Base-by-base conservation (phyloP, 2,888 invertebrate genomes). In the Malachius bipustulatus region DNA sequence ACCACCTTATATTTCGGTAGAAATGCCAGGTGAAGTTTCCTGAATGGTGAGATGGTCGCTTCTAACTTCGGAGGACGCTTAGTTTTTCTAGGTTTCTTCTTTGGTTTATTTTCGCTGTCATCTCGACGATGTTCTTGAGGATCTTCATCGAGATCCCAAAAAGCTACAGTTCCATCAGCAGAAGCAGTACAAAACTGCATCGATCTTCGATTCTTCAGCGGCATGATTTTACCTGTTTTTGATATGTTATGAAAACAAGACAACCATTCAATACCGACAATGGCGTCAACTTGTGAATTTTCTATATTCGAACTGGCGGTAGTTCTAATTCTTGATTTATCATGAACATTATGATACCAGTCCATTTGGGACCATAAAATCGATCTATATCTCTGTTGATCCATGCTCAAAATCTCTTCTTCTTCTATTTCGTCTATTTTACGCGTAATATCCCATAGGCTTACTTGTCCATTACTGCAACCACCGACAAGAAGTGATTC, bases 321-420 rank as follows among this genome's bases (percentile, higher is more conserved):
- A n/a, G 6, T 8, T 19, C 24, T 6, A 19, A 19, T 19, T 8
- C n/a, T 8, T n/a, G 24, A 19, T 8, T 6, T 19, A 42, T 75
- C 72, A 26, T 70, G 66, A 1, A 71, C 64, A 42, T 67, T 68
- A 52, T 75, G 75, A 66, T 80, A 75, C 83, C 82, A 83, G 6
- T 63, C 62, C 65, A 80, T 54, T 6, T 54, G 38, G 2, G 48
- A 47, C 35, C 45, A 38, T 64, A 80, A 72, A 10, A 70, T 63
- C 1, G 62, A 64, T 16, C 71, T 66, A 55, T 81, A 76, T 45
- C 67, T 75, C 47, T 71, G 67, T 56, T 79, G 76, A 0, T 67
- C 69, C 28, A 71, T 64, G 12, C 76, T 76, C 10, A 77, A 52
- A 8, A 75, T 68, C 24, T 6, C 24, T n/a, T 19, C 24, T 8